phyloP scores from a whole-genome alignment of 2,797 vertebrate genomes.

The Clarias pachynema region DNA sequence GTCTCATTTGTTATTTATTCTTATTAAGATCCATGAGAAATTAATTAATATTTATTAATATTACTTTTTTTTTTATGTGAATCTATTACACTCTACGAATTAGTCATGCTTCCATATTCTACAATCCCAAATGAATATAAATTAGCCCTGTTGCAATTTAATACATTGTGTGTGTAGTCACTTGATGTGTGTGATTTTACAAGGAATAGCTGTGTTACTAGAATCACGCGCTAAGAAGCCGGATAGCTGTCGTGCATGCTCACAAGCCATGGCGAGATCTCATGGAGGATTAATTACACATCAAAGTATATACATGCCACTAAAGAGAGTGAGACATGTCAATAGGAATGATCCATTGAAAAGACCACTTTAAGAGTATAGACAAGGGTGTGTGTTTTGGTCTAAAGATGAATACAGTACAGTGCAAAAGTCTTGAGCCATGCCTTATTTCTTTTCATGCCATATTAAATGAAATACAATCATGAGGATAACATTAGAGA shows the following conservation, averaged over 20 bases:
- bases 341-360: not conserved
- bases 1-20: slow-evolving; percentile 82
- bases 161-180: not conserved
- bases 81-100: not conserved
- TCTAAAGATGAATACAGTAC: not conserved
- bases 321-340: not conserved
- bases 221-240: not conserved
- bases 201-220: not conserved
- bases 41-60: too few relatives aligned
- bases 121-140: not conserved
- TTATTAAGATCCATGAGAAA: slow-evolving; percentile 74
- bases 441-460: too few relatives aligned
- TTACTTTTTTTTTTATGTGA: too few relatives aligned
- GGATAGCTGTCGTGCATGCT: not conserved
- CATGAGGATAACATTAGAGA: too few relatives aligned
- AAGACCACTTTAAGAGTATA: not conserved
- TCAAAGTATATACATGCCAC: not conserved
- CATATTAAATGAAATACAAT: too few relatives aligned
- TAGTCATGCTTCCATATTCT: not conserved
- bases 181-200: not conserved
- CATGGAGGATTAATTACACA: not conserved
- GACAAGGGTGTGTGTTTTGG: not conserved
- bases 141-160: not conserved
- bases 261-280: not conserved
- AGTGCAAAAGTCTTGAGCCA: too few relatives aligned